Percentiles rank a stretch among this genome's conserved stretches.
Evolutionary conservation across 2,797 vertebrate genomes (phyloP).

Genomic region (Poliocrania exsul): DNA sequence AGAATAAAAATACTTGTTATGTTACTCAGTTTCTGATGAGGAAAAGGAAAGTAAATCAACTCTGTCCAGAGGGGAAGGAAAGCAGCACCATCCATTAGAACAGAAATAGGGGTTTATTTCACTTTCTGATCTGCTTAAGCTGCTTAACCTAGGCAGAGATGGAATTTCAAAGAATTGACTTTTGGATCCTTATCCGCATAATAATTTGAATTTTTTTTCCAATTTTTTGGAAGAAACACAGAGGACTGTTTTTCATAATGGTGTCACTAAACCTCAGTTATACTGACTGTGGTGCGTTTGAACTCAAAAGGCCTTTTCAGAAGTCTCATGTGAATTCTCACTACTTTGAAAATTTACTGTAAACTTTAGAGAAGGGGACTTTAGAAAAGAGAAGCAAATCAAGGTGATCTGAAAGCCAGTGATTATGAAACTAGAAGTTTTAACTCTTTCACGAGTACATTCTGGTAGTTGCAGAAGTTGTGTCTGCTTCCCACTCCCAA

Average conservation of each 20-base stretch:
- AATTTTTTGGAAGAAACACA: not conserved
- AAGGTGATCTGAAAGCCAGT: conserved; percentile 25
- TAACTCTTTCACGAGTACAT: not conserved
- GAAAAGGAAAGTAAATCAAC: not conserved
- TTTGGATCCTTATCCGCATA: not conserved
- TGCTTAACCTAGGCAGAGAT: not conserved
- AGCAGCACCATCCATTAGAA: not conserved
- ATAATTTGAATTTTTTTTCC: conserved; percentile 3
- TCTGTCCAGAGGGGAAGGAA: not conserved
- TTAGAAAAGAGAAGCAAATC: not conserved
- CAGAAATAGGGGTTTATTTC: not conserved
- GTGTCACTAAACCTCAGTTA: not conserved
- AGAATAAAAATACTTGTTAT: not conserved
- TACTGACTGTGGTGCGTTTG: not conserved
- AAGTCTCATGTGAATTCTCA: not conserved
- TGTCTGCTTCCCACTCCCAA: not conserved
- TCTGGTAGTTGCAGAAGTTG: not conserved
- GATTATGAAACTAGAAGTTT: conserved; percentile 20
- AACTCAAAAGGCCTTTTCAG: not conserved
- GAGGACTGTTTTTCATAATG: not conserved
- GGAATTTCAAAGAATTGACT: not conserved
- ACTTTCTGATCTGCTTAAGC: not conserved
- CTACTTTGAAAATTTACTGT: not conserved
- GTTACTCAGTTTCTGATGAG: not conserved
- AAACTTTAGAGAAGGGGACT: not conserved